A percentile compares a stretch with the other conserved stretches of the same genome.
phyloP scores from a whole-genome alignment of 2,113 vertebrate genomes.

The Tachycineta bicolor region DNA sequence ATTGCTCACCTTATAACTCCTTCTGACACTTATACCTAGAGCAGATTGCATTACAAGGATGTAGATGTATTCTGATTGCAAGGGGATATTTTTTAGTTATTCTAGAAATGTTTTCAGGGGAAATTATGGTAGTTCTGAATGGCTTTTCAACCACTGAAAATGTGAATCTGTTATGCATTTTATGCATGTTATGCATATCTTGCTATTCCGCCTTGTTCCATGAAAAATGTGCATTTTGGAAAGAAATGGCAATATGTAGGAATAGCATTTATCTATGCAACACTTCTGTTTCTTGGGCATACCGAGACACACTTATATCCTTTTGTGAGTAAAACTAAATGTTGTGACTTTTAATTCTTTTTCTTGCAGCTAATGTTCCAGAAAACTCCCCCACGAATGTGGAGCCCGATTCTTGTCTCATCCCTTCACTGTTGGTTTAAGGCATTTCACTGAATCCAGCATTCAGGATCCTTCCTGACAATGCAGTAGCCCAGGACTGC shows the following conservation, averaged over 20 bases:
- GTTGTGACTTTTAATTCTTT: neutral
- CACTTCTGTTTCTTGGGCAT: neutral
- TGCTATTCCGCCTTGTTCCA: neutral
- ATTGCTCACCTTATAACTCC: slow-evolving; percentile 27
- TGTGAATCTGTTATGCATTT: neutral
- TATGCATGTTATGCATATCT: neutral
- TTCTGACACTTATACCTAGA: slow-evolving; percentile 18
- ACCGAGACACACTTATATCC: neutral
- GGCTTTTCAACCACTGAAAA: neutral
- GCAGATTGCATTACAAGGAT: neutral
- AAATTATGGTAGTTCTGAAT: neutral
- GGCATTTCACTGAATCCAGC: neutral
- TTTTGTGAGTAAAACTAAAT: neutral
- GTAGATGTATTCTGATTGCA: neutral
- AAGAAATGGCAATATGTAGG: neutral
- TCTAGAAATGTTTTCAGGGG: slow-evolving; percentile 2
- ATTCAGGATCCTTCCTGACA: neutral
- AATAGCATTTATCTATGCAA: neutral
- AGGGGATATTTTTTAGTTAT: neutral
- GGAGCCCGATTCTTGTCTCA: neutral
- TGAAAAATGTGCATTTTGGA: neutral
- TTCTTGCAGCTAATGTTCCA: neutral
- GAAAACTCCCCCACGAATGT: neutral
- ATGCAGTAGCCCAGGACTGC: neutral
- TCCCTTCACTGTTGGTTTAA: neutral